phyloP scores from a whole-genome alignment of 2,888 invertebrate genomes.

The Hydrotaea diabolus region DNA sequence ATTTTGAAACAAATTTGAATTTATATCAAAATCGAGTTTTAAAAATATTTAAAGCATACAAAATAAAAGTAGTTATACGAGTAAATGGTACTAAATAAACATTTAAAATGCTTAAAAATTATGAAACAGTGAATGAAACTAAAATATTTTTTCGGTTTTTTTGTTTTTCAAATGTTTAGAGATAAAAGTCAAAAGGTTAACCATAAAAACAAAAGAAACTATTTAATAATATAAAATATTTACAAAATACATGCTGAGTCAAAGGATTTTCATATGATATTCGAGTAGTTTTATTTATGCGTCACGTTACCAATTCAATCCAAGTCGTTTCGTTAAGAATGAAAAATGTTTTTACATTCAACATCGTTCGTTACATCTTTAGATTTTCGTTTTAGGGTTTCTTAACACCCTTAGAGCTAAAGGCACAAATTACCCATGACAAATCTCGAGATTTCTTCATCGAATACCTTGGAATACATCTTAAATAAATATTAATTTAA shows the following conservation, averaged over 20 bases:
- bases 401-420: conserved; percentile 46
- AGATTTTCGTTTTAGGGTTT: not conserved
- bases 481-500: not conserved
- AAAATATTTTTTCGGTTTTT: conserved; percentile 9
- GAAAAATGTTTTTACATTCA: not conserved
- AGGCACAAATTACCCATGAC: conserved; percentile 58
- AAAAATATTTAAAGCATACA: conserved; percentile 49
- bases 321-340: not conserved
- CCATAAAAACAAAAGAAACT: conserved; percentile 28
- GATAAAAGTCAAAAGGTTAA: conserved; percentile 1
- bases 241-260: conserved; percentile 42
- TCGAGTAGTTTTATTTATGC: not conserved
- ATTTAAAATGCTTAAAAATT: conserved; percentile 60
- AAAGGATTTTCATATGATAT: conserved; percentile 21
- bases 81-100: conserved; percentile 41
- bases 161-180: not conserved
- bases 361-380: conserved; percentile 38
- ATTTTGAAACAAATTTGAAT: conserved; percentile 5
- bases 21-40: not conserved
- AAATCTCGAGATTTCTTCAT: conserved; percentile 31
- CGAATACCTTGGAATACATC: conserved; percentile 19
- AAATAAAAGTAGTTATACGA: conserved; percentile 18
- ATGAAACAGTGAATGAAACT: conserved; percentile 48
- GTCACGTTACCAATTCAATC: not conserved
- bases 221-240: conserved; percentile 48